Evolutionary conservation across 2,888 invertebrate species (phyloP), one percentile per base, ranked within the genome.

Genomic region (Rapana venosa): DNA sequence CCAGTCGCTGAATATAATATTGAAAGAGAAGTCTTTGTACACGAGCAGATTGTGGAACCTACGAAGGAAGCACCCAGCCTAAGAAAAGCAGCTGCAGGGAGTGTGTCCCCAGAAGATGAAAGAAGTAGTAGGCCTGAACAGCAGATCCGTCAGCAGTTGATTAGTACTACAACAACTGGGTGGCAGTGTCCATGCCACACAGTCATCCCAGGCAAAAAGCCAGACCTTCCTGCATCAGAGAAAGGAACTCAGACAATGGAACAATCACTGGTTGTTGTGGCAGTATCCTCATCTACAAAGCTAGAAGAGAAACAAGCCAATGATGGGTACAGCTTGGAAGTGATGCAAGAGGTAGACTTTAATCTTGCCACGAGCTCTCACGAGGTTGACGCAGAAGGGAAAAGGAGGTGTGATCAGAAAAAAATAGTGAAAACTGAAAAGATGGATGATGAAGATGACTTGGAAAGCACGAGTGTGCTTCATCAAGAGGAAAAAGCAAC

Each of bases 11-110:
- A 58, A 26, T 0, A 66, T 22, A 86, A 20, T 26, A 61, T 86
- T 26, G 86, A 86, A 35, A 66, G 61, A 22, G 86, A 86, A 86
- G 26, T 58, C 2, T 86, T 86, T 13, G 66, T 86, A 20, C 61
- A 22, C 22, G 86, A 86, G n/a, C 58, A 58, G 20, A 66, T 32
- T n/a, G 35, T 61, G 6, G 86, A 35, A 8, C 20, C 86, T 13
- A 13, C 22, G 8, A 66, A 66, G 20, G 22, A 66, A 5, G 35
- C 58, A 58, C 84, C 30, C 30, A 56, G 17, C 4, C 30, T 11
- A n/a, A 79, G 13, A 32, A n/a, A 85, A 56, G 0, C 58, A 30
- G 84, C 20, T 30, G 15, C 30, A 17, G 58, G 26, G 17, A 58
- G 5, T 30, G 58, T 15, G 13, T n/a, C 58, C 30, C 11, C 58